Conservation (phyloP, 2,797 vertebrate genomes). For the Sebastes matsubarae region DNA sequence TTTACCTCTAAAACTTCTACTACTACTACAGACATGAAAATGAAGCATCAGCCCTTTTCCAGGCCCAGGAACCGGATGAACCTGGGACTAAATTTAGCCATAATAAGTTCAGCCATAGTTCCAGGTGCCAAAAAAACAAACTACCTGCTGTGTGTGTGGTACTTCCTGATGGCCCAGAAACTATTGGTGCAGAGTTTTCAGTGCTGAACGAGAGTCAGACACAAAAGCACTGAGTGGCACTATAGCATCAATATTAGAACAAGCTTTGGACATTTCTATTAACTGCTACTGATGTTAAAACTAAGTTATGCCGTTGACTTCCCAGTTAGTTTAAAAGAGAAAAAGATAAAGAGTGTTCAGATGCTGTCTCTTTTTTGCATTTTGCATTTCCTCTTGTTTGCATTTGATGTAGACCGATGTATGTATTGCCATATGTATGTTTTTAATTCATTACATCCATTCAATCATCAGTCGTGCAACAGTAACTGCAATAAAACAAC, state of each 20-base stretch:
- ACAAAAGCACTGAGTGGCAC: background rate
- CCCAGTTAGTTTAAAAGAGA: background rate
- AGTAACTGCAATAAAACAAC: background rate
- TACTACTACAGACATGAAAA: background rate
- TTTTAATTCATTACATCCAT: background rate
- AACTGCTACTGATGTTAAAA: background rate
- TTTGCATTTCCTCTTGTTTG: too few species aligned
- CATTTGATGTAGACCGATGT: too few species aligned
- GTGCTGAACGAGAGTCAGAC: background rate
- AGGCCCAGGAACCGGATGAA: background rate
- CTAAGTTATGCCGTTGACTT: background rate
- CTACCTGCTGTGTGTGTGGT: background rate
- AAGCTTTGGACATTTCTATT: background rate
- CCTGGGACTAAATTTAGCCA: background rate
- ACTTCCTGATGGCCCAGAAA: background rate
- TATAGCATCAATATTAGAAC: background rate
- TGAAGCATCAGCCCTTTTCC: background rate
- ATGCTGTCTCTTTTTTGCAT: too few species aligned
- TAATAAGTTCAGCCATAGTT: background rate
- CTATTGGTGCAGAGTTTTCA: background rate
- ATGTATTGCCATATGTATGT: too few species aligned
- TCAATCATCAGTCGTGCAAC: background rate
- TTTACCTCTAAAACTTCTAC: background rate
- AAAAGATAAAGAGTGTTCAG: too few species aligned
- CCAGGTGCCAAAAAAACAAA: background rate